These are phyloP conservation scores for Leptopilina myrica DNA, from an alignment of 2,888 invertebrate genomes.

Conservation along the genomic window DNA sequence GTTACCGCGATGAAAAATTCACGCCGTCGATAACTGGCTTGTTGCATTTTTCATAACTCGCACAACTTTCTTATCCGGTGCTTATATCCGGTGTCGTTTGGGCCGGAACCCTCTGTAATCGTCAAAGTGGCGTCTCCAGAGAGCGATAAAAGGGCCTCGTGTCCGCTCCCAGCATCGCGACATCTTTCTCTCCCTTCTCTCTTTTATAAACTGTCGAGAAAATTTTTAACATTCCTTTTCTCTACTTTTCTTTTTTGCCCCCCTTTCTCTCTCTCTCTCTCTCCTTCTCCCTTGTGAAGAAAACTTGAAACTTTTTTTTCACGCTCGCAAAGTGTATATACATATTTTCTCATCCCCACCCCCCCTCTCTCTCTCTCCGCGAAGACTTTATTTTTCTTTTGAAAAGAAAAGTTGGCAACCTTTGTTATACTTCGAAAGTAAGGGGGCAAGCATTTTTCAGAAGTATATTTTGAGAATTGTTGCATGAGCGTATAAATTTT, in stretches of 20 bases:
- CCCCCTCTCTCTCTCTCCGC: too few relatives aligned
- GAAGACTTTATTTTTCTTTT: slow-evolving; percentile 18
- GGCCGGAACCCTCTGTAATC: slow-evolving; percentile 59
- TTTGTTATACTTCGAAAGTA: slow-evolving; percentile 27
- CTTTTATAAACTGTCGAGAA: slow-evolving; percentile 25
- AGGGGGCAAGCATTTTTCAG: slow-evolving; percentile 21
- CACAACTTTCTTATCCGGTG: slow-evolving; percentile 72
- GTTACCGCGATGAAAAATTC: slow-evolving; percentile 73
- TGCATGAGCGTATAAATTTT: background rate
- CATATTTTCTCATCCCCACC: background rate
- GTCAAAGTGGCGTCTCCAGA: slow-evolving; percentile 54
- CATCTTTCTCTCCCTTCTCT: slow-evolving; percentile 9
- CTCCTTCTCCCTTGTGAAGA: background rate
- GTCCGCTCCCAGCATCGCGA: slow-evolving; percentile 56
- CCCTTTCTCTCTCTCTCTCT: background rate
- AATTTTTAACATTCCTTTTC: slow-evolving; percentile 33
- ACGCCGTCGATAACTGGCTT: slow-evolving; percentile 73
- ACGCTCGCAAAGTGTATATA: slow-evolving; percentile 13
- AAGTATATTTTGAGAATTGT: slow-evolving; percentile 15
- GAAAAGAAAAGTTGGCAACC: slow-evolving; percentile 14
- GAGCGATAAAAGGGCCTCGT: slow-evolving; percentile 56
- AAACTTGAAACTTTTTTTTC: slow-evolving; percentile 21
- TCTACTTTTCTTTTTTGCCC: background rate
- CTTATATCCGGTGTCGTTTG: slow-evolving; percentile 70
- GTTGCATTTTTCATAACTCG: slow-evolving; percentile 75